A percentile compares a stretch with the other conserved stretches of the same genome.
Evolutionary conservation across 2,888 invertebrate species (phyloP).

Genomic region (Cheilosia pagana): DNA sequence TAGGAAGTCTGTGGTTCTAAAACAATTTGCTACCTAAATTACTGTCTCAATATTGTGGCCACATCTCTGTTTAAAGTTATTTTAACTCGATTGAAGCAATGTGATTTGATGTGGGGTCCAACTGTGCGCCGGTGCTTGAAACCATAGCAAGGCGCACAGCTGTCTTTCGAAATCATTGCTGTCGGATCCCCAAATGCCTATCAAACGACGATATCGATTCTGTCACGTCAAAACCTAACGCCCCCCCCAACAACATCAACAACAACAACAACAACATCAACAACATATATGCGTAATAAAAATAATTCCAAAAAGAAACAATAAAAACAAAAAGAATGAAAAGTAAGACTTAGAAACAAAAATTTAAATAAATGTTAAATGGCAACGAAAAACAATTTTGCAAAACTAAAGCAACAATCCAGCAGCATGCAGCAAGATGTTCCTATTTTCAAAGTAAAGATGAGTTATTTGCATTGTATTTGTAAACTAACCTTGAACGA

Average conservation of each 20-base stretch:
- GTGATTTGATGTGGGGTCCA: too few species aligned
- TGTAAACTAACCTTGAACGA: constrained; percentile 85
- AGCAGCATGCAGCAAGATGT: constrained; percentile 63
- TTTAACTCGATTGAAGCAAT: too few species aligned
- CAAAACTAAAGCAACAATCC: constrained; percentile 62
- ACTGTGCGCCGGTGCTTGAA: too few species aligned
- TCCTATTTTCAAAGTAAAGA: constrained; percentile 44
- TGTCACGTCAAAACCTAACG: neutral
- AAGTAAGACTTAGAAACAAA: constrained; percentile 23
- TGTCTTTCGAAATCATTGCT: too few species aligned
- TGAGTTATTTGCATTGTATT: neutral
- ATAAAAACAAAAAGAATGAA: constrained; percentile 21
- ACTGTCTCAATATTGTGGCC: too few species aligned
- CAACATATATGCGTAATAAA: constrained; percentile 20
- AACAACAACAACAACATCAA: constrained; percentile 41
- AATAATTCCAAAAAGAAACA: constrained; percentile 12
- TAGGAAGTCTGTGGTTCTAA: too few species aligned
- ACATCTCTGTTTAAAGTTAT: too few species aligned
- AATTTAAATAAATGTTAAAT: constrained; percentile 28
- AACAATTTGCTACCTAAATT: too few species aligned
- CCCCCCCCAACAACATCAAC: neutral
- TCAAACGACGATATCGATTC: too few species aligned
- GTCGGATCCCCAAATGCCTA: too few species aligned
- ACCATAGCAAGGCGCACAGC: too few species aligned
- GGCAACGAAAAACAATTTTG: constrained; percentile 47